Evolutionary conservation across 2,888 invertebrate species (phyloP).

Genomic region (Watsonalla binaria): DNA sequence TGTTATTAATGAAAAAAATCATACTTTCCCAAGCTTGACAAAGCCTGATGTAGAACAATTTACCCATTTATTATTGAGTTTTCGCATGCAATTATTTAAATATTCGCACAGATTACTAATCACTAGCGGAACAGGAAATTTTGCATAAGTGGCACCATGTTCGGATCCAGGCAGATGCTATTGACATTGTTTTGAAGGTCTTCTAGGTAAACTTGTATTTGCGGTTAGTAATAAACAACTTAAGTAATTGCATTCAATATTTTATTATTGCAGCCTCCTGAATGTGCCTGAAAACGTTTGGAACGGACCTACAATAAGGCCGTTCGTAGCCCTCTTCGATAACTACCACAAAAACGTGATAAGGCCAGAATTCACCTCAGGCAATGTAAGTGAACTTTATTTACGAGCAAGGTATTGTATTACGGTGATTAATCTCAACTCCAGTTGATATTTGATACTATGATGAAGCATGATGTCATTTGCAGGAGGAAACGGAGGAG

Average conservation of each 20-base stretch:
- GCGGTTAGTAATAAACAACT: background rate
- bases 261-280: conserved; percentile 78
- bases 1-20: too few species aligned
- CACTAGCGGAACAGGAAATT: background rate
- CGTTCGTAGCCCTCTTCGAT: conserved; percentile 83
- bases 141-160: background rate
- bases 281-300: conserved; percentile 81
- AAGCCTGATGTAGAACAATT: too few species aligned
- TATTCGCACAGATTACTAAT: background rate
- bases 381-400: conserved; percentile 54
- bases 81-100: background rate
- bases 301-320: conserved; percentile 82
- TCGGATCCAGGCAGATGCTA: background rate
- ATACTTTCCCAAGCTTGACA: too few species aligned
- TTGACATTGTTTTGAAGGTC: background rate
- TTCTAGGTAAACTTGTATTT: background rate
- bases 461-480: conserved; percentile 47
- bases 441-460: conserved; percentile 12
- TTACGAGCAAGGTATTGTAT: too few species aligned
- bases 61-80: background rate
- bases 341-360: conserved; percentile 86
- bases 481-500: conserved; percentile 83
- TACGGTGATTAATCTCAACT: conserved; percentile 9
- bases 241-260: background rate
- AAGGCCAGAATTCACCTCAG: conserved; percentile 82